phyloP scores from a whole-genome alignment of 1,140 invertebrate species.

The Euwallacea similis region DNA sequence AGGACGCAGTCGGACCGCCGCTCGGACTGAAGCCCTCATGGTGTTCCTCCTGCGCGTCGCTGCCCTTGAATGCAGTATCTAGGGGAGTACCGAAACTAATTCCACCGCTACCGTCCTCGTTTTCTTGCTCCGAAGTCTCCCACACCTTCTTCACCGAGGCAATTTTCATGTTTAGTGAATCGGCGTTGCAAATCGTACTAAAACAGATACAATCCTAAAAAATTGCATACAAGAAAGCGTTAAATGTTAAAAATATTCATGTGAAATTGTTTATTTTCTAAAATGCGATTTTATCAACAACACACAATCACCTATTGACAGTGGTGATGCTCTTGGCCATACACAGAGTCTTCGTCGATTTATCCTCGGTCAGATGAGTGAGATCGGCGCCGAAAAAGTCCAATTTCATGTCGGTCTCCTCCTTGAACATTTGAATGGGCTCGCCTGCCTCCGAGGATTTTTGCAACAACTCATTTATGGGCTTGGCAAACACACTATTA shows the following conservation, averaged over 20 bases:
- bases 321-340: constrained; percentile 64
- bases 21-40: constrained; percentile 60
- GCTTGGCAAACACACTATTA: constrained; percentile 61
- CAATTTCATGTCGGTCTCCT: constrained; percentile 84
- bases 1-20: constrained; percentile 51
- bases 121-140: constrained; percentile 75
- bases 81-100: constrained; percentile 54
- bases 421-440: constrained; percentile 71
- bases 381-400: constrained; percentile 87
- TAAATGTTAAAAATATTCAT: too few species aligned
- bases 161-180: constrained; percentile 87
- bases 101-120: constrained; percentile 57
- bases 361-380: constrained; percentile 76
- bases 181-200: constrained; percentile 75
- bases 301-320: constrained; percentile 53
- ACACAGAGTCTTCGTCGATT: constrained; percentile 59
- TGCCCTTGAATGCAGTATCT: constrained; percentile 50
- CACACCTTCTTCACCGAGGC: constrained; percentile 91
- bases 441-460: constrained; percentile 52
- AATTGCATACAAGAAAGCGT: too few species aligned
- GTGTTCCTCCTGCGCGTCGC: constrained; percentile 53
- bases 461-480: constrained; percentile 58
- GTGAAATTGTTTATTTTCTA: background rate
- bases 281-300: background rate
- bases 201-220: background rate